Base-by-base conservation (phyloP, 2,113 vertebrate species). In the Halcyon senegalensis region DNA sequence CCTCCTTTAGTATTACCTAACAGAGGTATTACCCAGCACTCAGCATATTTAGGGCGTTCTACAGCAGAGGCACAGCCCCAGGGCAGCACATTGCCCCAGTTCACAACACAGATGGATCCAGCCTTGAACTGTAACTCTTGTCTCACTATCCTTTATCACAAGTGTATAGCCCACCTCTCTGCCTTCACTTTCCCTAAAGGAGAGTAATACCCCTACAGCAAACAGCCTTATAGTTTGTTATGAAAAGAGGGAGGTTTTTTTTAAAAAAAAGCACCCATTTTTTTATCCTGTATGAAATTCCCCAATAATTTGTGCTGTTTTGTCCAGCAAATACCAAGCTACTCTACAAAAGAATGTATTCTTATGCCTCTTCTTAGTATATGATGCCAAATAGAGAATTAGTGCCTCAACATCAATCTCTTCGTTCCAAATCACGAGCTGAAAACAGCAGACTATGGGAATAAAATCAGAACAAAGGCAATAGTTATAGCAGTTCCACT, bases 101-200 rank as follows among this genome's bases (percentile, higher is more conserved):
- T 12, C 18, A 43, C 51, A 69, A 5, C 0, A 1, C 43, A 46
- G 53, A 0, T 21, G n/a, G 53, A 53, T n/a, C 33, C 46, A 48
- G 16, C 30, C 30, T 48, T 23, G 20, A 81, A 18, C 18, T 66
- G 10, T 21, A 73, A 27, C 44, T 60, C 73, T 16, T 44, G 18
- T 16, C 44, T 62, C 55, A 30, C 35, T 39, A 48, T 11, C 44
- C n/a, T 66, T n/a, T 27, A 25, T 14, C 23, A 55, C 11, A 44
- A n/a, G 43, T 1, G 6, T 18, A 20, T 33, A 39, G 53, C 30
- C 37, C 17, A 58, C 11, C 18, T 31, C 35, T 53, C 46, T 28
- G 19, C 68, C 50, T 89, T 46, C 1, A 0, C 23, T 50, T 75
- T 35, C 50, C n/a, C 37, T 82, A 70, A 30, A 11, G 17, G 66